phyloP scores from a whole-genome alignment of 1,140 invertebrate species.

The Potamilus streckersoni region DNA sequence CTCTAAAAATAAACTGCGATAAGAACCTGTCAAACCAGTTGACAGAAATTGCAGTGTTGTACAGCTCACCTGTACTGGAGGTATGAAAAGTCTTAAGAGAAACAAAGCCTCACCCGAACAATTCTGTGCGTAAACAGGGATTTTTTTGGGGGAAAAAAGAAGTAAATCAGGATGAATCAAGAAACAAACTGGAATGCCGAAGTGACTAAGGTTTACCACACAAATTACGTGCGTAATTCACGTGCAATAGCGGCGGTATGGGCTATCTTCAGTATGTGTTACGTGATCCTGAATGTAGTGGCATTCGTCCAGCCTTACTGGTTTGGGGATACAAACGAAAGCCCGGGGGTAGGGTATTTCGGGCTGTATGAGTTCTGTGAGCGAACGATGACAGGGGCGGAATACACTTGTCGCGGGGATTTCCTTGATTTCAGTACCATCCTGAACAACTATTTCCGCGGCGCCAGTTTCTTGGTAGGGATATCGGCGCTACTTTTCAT shows the following conservation, averaged over 20 bases:
- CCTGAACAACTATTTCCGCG: slow-evolving; percentile 81
- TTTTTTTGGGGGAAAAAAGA: too few relatives aligned
- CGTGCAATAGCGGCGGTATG: slow-evolving; percentile 96
- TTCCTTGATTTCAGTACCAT: slow-evolving; percentile 87
- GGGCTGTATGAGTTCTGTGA: slow-evolving; percentile 90
- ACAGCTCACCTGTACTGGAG: too few relatives aligned
- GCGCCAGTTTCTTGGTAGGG: slow-evolving; percentile 88
- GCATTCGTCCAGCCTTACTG: slow-evolving; percentile 97
- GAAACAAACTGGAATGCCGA: slow-evolving; percentile 53
- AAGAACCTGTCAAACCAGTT: too few relatives aligned
- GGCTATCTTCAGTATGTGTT: slow-evolving; percentile 96
- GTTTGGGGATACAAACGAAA: slow-evolving; percentile 81
- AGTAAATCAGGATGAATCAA: slow-evolving; percentile 30
- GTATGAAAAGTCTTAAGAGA: too few relatives aligned
- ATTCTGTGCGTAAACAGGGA: too few relatives aligned
- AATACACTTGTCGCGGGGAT: slow-evolving; percentile 78
- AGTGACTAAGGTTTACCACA: slow-evolving; percentile 59
- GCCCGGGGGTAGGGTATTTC: slow-evolving; percentile 89
- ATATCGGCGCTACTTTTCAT: slow-evolving; percentile 86
- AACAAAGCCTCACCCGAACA: too few relatives aligned
- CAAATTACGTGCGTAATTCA: slow-evolving; percentile 92
- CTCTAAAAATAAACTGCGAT: too few relatives aligned
- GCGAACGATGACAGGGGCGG: slow-evolving; percentile 64
- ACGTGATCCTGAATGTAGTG: slow-evolving; percentile 93
- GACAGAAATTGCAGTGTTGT: too few relatives aligned